Evolutionary conservation across 2,113 vertebrate species (phyloP), one percentile per base, ranked within the genome.

Genomic region (Misgurnus mizolepis): DNA sequence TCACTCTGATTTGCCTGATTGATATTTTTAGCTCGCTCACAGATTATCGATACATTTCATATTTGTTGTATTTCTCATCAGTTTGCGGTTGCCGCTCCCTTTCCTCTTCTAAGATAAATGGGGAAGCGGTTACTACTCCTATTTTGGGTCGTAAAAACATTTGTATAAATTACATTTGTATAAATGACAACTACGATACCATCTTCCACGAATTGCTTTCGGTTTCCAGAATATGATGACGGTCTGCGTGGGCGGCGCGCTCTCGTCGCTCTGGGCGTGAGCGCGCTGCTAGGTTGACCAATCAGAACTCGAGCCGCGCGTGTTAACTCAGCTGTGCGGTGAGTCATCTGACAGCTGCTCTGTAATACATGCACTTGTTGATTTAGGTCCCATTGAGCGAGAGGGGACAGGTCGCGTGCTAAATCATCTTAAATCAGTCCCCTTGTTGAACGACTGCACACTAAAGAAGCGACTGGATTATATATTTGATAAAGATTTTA

Each of bases 351-450:
- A 18, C 77, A 77, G 67, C 41, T 65, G 62, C 4, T 58, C 61
- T 7, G 56, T 66, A 43, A 65, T 15, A 78, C 55, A 80, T 22
- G 14, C 86, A 91, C 89, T 91, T 92, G 91, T 92, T 90, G 90
- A 88, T 58, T 58, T 22, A 18, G 72, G 15, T 45, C 45, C 12
- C 53, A 43, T 68, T 81, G 76, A 67, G 69, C 47, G 2, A 1
- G 55, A 34, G 39, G 11, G 60, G 47, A 64, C 56, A 61, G 68
- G 72, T 55, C 18, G 5, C 7, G 15, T 39, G 45, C 18, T 10
- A 8, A 34, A 18, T 64, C 18, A 15, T 18, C 10, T 55, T 3
- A 77, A 18, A 77, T 40, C 18, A 7, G 5, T 18, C 18, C 12
- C 22, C 10, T 47, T 12, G 9, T 9, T 45, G 4, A 14, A 55